Percentiles rank a stretch among this genome's conserved stretches.
These are phyloP conservation scores for Ifrita kowaldi DNA, from an alignment of 2,113 vertebrate genomes.

Conservation along the genomic window DNA sequence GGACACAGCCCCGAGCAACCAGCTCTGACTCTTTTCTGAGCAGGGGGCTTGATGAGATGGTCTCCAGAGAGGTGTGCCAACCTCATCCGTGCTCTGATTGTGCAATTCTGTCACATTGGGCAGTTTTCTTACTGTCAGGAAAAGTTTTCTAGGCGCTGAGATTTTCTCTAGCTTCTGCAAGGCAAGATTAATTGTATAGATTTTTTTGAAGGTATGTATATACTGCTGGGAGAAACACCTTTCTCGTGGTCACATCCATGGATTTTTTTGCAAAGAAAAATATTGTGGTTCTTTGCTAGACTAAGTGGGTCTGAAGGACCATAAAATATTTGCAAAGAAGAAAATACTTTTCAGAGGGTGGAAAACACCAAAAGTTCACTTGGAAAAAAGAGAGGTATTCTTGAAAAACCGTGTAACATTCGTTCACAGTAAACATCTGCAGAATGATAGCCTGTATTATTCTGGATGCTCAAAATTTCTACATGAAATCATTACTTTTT, in stretches of 20 bases:
- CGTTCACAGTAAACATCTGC: neutral
- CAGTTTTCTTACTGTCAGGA: neutral
- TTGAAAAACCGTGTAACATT: neutral
- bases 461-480: neutral
- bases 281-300: neutral
- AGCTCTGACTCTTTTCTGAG: neutral
- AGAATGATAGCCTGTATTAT: neutral
- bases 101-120: neutral
- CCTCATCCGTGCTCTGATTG: neutral
- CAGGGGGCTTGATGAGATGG: no score
- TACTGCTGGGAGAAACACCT: neutral
- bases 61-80: neutral
- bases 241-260: neutral
- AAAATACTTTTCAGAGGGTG: neutral
- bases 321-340: neutral
- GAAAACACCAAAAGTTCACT: neutral
- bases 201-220: neutral
- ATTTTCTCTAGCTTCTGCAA: neutral
- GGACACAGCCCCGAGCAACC: neutral
- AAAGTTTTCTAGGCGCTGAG: neutral
- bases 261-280: neutral
- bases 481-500: neutral
- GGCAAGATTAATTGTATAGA: neutral
- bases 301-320: neutral
- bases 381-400: neutral